phyloP scores from a whole-genome alignment of 64 coral and sea anemone genomes.

The Montipora capricornis region DNA sequence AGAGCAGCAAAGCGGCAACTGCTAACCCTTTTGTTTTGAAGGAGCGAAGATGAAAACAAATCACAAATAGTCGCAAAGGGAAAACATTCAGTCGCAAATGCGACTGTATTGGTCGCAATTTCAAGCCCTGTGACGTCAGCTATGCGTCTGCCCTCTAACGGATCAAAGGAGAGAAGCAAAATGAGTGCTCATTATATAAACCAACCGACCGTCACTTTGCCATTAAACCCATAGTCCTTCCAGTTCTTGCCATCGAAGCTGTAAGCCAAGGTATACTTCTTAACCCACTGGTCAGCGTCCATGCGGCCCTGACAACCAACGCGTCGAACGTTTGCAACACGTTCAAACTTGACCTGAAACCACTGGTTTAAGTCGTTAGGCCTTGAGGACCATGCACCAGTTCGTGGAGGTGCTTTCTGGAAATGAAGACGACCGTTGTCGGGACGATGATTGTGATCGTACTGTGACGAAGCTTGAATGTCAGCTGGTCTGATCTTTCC shows the following conservation, averaged over 20 bases:
- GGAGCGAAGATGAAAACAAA: too few relatives aligned
- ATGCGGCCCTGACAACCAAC: conserved; percentile 52
- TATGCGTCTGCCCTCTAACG: too few relatives aligned
- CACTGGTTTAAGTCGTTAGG: conserved; percentile 48
- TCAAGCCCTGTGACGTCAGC: too few relatives aligned
- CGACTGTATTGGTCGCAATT: too few relatives aligned
- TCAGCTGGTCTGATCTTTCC: conserved; percentile 3
- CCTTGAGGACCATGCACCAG: conserved; percentile 38
- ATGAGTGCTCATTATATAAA: neutral
- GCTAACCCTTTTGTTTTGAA: too few relatives aligned
- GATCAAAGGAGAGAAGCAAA: too few relatives aligned
- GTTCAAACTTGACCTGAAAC: conserved; percentile 49
- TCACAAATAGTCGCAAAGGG: too few relatives aligned
- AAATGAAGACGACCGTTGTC: conserved; percentile 57
- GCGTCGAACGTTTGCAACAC: conserved; percentile 30
- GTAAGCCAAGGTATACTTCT: conserved; percentile 44
- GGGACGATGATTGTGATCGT: conserved; percentile 10
- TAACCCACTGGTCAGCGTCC: conserved; percentile 61
- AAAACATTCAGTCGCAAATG: too few relatives aligned
- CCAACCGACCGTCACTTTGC: conserved; percentile 26
- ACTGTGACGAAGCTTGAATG: conserved; percentile 40
- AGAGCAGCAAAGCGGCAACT: too few relatives aligned
- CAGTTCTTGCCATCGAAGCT: conserved; percentile 59
- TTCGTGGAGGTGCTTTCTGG: conserved; percentile 23
- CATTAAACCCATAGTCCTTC: conserved; percentile 17